Base-by-base conservation (phyloP, 2,113 vertebrate species). In the Corythoichthys haematopterus region DNA sequence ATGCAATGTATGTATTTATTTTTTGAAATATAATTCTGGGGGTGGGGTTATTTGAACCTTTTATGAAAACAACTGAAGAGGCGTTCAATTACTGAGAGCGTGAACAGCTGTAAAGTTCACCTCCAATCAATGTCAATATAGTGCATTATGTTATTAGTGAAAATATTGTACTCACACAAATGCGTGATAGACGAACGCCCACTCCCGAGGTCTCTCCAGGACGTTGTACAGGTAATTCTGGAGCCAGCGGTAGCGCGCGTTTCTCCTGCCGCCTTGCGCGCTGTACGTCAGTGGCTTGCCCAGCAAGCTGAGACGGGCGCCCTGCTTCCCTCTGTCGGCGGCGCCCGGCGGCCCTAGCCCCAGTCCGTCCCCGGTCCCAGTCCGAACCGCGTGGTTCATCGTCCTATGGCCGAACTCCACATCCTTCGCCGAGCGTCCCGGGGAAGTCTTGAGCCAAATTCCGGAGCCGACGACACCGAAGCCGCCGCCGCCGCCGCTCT, bases 141-240 rank as follows among this genome's bases (percentile, higher is more conserved):
- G 20, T 55, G 16, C 10, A 10, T n/a, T 40, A 14, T 40, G 14
- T 16, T 16, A 45, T 43, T 11, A 7, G 10, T 9, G 12, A 10
- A 11, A 16, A 20, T 43, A 37, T 13, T 62, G 56, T 90, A 98
- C 96, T 98, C 89, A 98, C 96, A 98, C 94, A 80, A 98, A 97
- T 3, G 94, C 96, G 87, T 98, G 96, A 89, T 98, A 98, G 86
- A 96, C 71, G 87, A 98, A 97, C 61, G 95, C 96, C 95, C 96
- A 98, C 66, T 93, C 93, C 60, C 96, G 84, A 47, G 96, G 96
- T 91, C 96, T 91, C 90, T 98, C 96, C 92, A 98, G 81, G 75
- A 98, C 95, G 89, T 98, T 98, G 92, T 98, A 98, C 72, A 98
- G 93, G 87, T 93, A 94, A 86, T 98, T 98, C 88, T 98, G 96